Percentiles rank a stretch among this genome's conserved stretches.
phyloP scores from a whole-genome alignment of 2,888 invertebrate species.

The Tachystola acroxantha region DNA sequence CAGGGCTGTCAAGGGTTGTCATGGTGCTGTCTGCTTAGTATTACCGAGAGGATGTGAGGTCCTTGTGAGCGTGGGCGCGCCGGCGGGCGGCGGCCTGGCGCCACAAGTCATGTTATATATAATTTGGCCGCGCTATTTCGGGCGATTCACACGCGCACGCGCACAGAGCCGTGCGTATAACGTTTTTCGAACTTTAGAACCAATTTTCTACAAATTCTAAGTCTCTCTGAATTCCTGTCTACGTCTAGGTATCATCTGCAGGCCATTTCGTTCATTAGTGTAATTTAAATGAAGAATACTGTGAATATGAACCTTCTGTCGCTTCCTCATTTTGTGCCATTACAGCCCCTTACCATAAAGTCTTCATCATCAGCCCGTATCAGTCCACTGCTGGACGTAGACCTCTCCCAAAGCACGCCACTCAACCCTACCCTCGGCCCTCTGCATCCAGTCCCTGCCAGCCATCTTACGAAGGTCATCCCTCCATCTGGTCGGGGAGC shows the following conservation, averaged over 20 bases:
- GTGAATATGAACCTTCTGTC: background rate
- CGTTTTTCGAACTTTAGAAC: slow-evolving; percentile 52
- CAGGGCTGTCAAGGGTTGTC: no score
- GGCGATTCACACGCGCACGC: slow-evolving; percentile 68
- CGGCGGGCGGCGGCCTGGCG: slow-evolving; percentile 41
- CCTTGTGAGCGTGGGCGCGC: slow-evolving; percentile 13
- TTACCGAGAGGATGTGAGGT: background rate
- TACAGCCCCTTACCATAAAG: no score
- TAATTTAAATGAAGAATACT: background rate
- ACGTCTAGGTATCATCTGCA: background rate
- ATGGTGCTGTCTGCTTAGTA: no score
- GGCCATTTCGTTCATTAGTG: no score
- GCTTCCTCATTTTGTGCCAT: no score
- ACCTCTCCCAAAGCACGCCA: no score
- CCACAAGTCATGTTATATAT: slow-evolving; percentile 69
- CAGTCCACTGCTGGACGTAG: no score
- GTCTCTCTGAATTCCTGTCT: background rate
- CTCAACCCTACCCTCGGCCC: no score
- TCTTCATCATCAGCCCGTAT: no score
- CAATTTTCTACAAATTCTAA: slow-evolving; percentile 1
- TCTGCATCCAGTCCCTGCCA: no score
- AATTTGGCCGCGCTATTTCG: slow-evolving; percentile 74
- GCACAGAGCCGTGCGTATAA: slow-evolving; percentile 48
- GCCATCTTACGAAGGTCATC: no score
- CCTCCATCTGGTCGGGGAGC: no score